These are phyloP conservation scores for Tiaroga cobitis DNA, from an alignment of 2,797 vertebrate species.

Conservation along the genomic window DNA sequence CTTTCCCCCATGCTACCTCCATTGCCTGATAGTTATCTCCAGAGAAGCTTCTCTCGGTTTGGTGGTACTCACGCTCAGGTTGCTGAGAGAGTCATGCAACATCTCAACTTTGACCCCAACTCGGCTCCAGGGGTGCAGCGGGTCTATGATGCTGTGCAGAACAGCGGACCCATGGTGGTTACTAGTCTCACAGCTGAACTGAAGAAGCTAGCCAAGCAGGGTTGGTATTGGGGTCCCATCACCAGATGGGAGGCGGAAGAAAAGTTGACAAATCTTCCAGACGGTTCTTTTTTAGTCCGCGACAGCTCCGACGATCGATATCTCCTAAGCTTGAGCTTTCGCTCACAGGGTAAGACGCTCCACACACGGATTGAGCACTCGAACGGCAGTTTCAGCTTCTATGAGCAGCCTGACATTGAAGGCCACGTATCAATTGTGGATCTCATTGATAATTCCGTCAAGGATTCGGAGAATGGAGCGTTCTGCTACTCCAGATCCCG, in stretches of 20 bases:
- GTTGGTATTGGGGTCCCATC: constrained; percentile 99
- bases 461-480: constrained; percentile 97
- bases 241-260: constrained; percentile 99
- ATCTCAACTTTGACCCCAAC: constrained; percentile 97
- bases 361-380: constrained; percentile 99
- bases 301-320: constrained; percentile 98
- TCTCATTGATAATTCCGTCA: constrained; percentile 96
- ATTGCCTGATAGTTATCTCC: constrained; percentile 85
- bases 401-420: constrained; percentile 97
- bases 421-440: constrained; percentile 98
- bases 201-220: constrained; percentile 96
- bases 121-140: constrained; percentile 92
- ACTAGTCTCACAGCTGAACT: constrained; percentile 97
- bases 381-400: constrained; percentile 98
- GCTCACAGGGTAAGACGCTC: constrained; percentile 95
- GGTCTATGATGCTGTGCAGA: constrained; percentile 96
- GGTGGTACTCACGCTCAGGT: constrained; percentile 86
- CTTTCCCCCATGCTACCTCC: constrained; percentile 95
- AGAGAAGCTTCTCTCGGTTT: constrained; percentile 88
- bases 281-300: constrained; percentile 95
- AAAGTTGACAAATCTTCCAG: constrained; percentile 90
- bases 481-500: constrained; percentile 98
- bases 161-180: constrained; percentile 93
- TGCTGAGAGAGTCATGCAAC: constrained; percentile 90
- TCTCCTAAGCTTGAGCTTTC: constrained; percentile 97